Evolutionary conservation across 2,113 vertebrate species (phyloP).

Genomic region (Barbus barbus): DNA sequence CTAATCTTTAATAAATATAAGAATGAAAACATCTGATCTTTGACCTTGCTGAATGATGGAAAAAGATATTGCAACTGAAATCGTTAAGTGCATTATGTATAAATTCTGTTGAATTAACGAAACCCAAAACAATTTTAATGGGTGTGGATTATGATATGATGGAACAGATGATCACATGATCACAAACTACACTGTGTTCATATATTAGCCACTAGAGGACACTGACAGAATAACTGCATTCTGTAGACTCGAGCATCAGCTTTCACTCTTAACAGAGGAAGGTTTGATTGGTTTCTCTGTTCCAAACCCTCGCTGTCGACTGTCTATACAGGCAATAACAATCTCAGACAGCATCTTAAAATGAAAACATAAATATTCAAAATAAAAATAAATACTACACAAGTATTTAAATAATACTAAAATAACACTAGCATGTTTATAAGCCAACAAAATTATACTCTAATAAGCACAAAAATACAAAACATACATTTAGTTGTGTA

Average conservation of each 20-base stretch:
- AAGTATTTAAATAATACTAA: not conserved
- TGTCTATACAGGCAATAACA: not conserved
- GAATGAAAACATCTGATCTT: conserved; percentile 16
- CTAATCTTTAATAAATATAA: not conserved
- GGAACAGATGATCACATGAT: not conserved
- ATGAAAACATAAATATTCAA: not conserved
- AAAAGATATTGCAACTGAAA: not conserved
- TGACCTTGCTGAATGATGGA: conserved; percentile 4
- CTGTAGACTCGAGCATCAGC: not conserved
- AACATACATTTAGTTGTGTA: not conserved
- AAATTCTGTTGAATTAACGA: not conserved
- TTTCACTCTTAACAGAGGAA: not conserved
- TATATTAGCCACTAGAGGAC: not conserved
- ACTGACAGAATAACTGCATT: not conserved
- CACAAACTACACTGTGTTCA: not conserved
- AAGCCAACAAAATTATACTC: not conserved
- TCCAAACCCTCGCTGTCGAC: not conserved
- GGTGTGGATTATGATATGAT: not conserved
- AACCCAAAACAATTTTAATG: not conserved
- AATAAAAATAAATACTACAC: not conserved
- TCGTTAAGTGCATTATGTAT: not conserved
- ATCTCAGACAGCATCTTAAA: not conserved
- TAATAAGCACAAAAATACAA: not conserved
- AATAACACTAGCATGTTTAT: not conserved
- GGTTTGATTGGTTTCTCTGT: not conserved